phyloP scores from a whole-genome alignment of 1,140 invertebrate genomes.

The Antheraea mylitta region DNA sequence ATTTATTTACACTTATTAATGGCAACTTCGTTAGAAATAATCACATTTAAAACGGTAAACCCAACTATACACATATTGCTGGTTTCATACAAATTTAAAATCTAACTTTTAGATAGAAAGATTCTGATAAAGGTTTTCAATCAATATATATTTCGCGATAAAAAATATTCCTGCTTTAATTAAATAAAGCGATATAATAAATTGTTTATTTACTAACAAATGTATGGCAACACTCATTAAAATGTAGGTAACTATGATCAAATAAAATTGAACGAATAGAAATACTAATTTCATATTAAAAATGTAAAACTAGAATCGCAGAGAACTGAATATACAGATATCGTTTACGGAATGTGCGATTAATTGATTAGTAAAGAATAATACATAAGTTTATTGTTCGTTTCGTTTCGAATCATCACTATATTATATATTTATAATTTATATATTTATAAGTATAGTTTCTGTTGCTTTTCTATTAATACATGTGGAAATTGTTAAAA shows the following conservation, averaged over 20 bases:
- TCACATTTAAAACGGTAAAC: constrained; percentile 22
- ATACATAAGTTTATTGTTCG: constrained; percentile 6
- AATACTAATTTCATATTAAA: constrained; percentile 38
- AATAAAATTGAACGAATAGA: constrained; percentile 19
- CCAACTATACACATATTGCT: neutral
- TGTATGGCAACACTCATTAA: constrained; percentile 67
- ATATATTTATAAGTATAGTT: neutral
- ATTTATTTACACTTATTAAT: constrained; percentile 34
- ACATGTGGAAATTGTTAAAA: constrained; percentile 47
- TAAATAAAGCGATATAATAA: neutral
- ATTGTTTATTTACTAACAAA: constrained; percentile 35
- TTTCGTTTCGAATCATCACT: constrained; percentile 7
- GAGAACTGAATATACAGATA: constrained; percentile 53
- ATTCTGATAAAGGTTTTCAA: neutral
- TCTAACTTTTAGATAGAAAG: neutral
- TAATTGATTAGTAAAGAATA: neutral
- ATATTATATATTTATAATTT: constrained; percentile 4
- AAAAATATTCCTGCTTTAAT: neutral
- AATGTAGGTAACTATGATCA: constrained; percentile 66
- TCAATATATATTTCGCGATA: neutral
- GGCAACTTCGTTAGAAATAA: constrained; percentile 24
- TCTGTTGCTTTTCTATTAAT: constrained; percentile 22
- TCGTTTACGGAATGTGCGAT: neutral
- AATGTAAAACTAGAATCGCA: constrained; percentile 27
- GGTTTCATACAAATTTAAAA: neutral